These are phyloP conservation scores for Rhinogobius similis DNA, from an alignment of 2,113 vertebrate genomes.

Conservation along the genomic window DNA sequence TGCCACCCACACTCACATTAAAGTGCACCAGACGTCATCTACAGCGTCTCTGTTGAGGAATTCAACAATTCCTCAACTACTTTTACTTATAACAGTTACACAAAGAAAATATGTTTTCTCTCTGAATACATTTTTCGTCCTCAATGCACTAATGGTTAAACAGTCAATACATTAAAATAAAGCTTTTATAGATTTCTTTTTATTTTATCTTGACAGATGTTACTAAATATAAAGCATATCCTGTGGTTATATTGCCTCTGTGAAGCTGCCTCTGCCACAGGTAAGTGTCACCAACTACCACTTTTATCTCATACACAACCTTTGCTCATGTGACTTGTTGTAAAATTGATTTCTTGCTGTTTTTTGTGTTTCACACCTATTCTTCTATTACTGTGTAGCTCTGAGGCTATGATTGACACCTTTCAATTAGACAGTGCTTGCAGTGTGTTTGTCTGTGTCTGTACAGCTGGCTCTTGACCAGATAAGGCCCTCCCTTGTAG, in stretches of 20 bases:
- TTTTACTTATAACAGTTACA: no score
- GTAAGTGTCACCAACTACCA: conserved; percentile 56
- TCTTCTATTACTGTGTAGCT: conserved; percentile 21
- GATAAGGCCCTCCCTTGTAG: conserved; percentile 59
- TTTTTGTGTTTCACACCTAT: conserved; percentile 2
- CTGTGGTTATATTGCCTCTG: conserved; percentile 87
- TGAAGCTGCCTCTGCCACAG: conserved; percentile 70
- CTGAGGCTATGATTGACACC: conserved; percentile 53
- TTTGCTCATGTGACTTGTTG: neutral
- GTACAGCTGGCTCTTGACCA: conserved; percentile 73
- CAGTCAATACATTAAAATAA: no score
- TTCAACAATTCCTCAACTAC: no score
- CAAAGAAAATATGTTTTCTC: no score
- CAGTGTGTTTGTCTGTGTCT: no score
- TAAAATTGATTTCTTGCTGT: conserved; percentile 5
- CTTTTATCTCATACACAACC: neutral
- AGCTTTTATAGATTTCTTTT: neutral
- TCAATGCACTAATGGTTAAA: no score
- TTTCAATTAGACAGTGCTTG: conserved; percentile 73
- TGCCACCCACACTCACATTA: conserved; percentile 65
- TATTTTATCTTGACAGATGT: conserved; percentile 78
- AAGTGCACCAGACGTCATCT: neutral
- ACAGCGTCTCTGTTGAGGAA: no score
- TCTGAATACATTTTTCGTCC: no score
- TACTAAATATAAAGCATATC: conserved; percentile 86